Evolutionary conservation across 2,888 invertebrate genomes (phyloP), one percentile per base, ranked within the genome.

Genomic region (Chloroclystis v-ata): DNA sequence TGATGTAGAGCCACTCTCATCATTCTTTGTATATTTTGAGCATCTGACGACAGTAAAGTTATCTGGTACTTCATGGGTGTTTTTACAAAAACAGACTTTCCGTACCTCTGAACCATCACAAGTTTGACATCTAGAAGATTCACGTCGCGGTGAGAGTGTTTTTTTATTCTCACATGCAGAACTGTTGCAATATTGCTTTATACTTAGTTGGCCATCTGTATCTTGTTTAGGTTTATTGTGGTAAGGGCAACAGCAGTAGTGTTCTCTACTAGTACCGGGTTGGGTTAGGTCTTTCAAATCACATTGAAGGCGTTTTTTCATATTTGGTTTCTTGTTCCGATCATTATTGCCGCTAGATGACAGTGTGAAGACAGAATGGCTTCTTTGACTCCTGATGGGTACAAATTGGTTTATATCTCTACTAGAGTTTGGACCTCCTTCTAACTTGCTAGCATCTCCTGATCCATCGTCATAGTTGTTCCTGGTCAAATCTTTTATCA

Each of bases 401-500:
- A 58, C 53, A 35, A 59, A 53, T 53, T 49, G 65, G n/a, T 71
- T 61, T 13, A 63, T 44, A 41, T 75, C 57, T 8, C 59, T 52
- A 54, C 73, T 69, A 6, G 71, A 63, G 42, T 63, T 67, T 10
- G 74, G 72, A 13, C 75, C 74, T 11, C 78, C 77, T 65, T 82
- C 81, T 42, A 85, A 57, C 63, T 82, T 84, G 61, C 81, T 80
- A n/a, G 85, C 86, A 62, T 87, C 87, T 5, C 87, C 87, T 5
- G 86, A 86, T 11, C 86, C 85, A 61, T 85, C 81, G 44, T 81
- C 76, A 59, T 82, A 81, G 47, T 85, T 83, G 52, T 86, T 86
- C 54, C 78, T 70, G n/a, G 81, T 77, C 42, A 87, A 71, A 60
- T 87, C 87, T 60, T 83, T 82, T 51, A 86, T 75, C 32, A 87